Evolutionary conservation across 23 tunicate species (phyloP).

Genomic region (Clavelina lepadiformis): DNA sequence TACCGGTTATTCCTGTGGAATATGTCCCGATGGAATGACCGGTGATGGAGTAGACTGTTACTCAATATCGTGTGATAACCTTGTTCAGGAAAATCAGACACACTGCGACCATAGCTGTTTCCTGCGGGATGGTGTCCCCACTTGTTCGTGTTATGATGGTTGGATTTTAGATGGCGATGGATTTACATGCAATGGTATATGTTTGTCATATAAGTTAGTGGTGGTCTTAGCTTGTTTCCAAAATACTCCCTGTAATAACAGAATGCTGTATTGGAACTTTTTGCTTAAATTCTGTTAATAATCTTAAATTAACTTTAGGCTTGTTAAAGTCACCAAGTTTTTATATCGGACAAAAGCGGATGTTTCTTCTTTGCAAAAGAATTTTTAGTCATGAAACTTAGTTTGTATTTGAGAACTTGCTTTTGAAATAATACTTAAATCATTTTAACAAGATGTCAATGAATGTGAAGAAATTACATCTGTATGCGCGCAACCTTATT

Average conservation of each 20-base stretch:
- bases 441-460: slow-evolving; percentile 54
- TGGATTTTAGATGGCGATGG: slow-evolving; percentile 8
- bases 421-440: no score
- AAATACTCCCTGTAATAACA: no score
- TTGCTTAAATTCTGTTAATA: no score
- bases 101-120: slow-evolving; percentile 27
- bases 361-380: no score
- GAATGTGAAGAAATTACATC: slow-evolving; percentile 35
- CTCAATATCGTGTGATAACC: slow-evolving; percentile 24
- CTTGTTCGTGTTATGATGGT: slow-evolving; percentile 27
- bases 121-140: slow-evolving; percentile 24
- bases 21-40: slow-evolving; percentile 65
- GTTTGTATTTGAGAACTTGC: no score
- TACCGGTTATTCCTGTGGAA: slow-evolving; percentile 50
- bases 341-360: no score
- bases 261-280: no score
- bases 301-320: no score
- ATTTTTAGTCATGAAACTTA: no score
- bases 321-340: no score
- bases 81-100: neutral
- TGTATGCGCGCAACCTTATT: slow-evolving; percentile 27
- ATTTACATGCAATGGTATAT: slow-evolving; percentile 41
- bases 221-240: no score
- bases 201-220: no score
- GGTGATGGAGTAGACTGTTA: slow-evolving; percentile 72